A percentile compares a stretch with the other conserved stretches of the same genome.
Evolutionary conservation across 2,113 vertebrate genomes (phyloP).

Genomic region (Vulpes vulpes): DNA sequence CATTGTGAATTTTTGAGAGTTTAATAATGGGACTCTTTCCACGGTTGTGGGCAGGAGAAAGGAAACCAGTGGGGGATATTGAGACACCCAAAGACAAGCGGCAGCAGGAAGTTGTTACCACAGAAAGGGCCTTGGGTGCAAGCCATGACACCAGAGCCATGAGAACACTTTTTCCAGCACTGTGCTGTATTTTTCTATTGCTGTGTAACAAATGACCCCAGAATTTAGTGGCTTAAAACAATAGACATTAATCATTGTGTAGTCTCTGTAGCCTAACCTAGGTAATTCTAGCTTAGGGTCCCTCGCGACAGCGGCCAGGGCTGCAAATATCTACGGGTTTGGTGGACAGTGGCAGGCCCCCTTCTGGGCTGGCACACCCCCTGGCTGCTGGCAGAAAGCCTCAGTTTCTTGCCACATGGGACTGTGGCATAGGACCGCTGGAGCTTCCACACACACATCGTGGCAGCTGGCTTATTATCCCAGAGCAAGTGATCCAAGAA

Average conservation of each 20-base stretch:
- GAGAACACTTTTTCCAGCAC: not conserved
- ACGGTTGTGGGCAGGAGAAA: not conserved
- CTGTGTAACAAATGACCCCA: not conserved
- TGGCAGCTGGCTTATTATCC: not conserved
- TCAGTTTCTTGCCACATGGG: not conserved
- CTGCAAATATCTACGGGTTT: not conserved
- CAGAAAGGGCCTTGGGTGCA: rapidly evolving
- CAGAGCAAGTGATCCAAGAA: not conserved
- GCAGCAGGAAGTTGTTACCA: not conserved
- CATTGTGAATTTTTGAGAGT: not conserved
- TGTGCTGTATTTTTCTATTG: not conserved
- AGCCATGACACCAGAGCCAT: not conserved
- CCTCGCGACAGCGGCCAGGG: not conserved
- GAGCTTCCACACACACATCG: not conserved
- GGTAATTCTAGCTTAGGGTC: not conserved
- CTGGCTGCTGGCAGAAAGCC: not conserved
- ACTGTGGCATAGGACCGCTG: not conserved
- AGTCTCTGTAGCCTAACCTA: not conserved
- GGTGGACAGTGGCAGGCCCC: not conserved
- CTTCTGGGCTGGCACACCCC: not conserved
- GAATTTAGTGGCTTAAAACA: not conserved
- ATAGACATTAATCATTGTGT: not conserved
- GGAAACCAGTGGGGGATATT: not conserved
- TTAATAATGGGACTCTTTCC: not conserved
- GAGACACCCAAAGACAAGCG: not conserved